Evolutionary conservation across 1,140 invertebrate genomes (phyloP).

Genomic region (Rhagoletis pomonella): DNA sequence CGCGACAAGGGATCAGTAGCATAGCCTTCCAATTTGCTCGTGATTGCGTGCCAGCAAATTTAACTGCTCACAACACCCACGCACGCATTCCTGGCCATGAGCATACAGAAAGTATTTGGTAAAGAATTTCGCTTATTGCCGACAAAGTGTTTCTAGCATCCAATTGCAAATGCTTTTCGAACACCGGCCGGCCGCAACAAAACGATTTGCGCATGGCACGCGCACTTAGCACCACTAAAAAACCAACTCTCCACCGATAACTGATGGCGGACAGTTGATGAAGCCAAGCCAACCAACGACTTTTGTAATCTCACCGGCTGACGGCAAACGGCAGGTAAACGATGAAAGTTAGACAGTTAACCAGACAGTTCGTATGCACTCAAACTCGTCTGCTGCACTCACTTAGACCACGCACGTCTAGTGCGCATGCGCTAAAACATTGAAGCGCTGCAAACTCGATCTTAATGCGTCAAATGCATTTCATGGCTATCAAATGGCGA

Average conservation of each 20-base stretch:
- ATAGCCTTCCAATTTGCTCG: neutral
- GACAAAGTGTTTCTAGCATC: neutral
- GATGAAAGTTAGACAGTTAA: neutral
- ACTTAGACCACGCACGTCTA: too few relatives aligned
- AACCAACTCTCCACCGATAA: neutral
- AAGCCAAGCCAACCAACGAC: neutral
- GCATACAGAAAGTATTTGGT: neutral
- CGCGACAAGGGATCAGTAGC: too few relatives aligned
- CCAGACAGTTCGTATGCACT: neutral
- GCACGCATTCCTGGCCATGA: neutral
- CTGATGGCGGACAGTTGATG: neutral
- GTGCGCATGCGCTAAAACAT: conserved; percentile 28
- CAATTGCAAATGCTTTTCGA: neutral
- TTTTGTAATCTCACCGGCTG: neutral
- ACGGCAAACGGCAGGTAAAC: neutral
- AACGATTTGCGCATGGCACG: conserved; percentile 23
- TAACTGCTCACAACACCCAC: conserved; percentile 12
- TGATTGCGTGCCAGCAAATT: neutral
- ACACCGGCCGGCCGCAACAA: neutral
- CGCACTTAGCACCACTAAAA: conserved; percentile 19
- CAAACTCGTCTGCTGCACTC: conserved; percentile 5
- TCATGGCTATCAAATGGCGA: conserved; percentile 26
- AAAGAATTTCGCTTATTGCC: neutral
- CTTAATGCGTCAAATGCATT: conserved; percentile 50
- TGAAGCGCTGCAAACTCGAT: neutral